Evolutionary conservation across 2,888 invertebrate species (phyloP).

Genomic region (Mythimna pallens): DNA sequence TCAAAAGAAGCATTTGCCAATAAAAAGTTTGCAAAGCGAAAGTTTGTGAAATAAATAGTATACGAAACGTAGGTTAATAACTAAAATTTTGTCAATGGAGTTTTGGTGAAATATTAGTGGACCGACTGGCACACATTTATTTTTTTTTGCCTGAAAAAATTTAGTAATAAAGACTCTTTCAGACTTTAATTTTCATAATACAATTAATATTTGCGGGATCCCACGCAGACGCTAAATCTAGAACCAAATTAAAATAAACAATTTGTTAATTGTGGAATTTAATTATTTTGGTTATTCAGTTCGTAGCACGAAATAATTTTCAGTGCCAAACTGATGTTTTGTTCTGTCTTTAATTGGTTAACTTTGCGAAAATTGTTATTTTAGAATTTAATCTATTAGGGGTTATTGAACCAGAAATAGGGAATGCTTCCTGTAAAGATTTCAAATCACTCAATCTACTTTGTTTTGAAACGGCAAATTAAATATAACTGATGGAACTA

Average conservation of each 20-base stretch:
- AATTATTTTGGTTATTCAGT: constrained; percentile 32
- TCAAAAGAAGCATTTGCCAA: too few species aligned
- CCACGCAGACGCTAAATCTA: not conserved
- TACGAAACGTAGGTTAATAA: too few species aligned
- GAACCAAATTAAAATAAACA: constrained; percentile 11
- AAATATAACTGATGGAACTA: too few species aligned
- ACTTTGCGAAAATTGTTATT: constrained; percentile 11
- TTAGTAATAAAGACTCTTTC: not conserved
- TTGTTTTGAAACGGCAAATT: too few species aligned
- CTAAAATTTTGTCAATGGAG: too few species aligned
- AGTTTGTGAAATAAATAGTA: too few species aligned
- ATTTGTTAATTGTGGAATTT: not conserved
- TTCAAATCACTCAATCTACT: too few species aligned
- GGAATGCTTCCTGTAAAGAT: too few species aligned
- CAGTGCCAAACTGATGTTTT: constrained; percentile 16
- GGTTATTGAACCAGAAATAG: constrained; percentile 16
- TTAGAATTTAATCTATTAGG: constrained; percentile 6
- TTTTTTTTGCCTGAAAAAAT: not conserved
- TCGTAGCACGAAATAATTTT: constrained; percentile 26
- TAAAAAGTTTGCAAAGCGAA: too few species aligned
- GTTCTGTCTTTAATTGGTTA: constrained; percentile 8
- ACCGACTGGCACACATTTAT: not conserved
- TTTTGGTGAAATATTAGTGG: too few species aligned
- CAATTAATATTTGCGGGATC: not conserved
- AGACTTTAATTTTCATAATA: not conserved